These are phyloP conservation scores for Strix occidentalis DNA, from an alignment of 2,797 vertebrate genomes.

Conservation along the genomic window DNA sequence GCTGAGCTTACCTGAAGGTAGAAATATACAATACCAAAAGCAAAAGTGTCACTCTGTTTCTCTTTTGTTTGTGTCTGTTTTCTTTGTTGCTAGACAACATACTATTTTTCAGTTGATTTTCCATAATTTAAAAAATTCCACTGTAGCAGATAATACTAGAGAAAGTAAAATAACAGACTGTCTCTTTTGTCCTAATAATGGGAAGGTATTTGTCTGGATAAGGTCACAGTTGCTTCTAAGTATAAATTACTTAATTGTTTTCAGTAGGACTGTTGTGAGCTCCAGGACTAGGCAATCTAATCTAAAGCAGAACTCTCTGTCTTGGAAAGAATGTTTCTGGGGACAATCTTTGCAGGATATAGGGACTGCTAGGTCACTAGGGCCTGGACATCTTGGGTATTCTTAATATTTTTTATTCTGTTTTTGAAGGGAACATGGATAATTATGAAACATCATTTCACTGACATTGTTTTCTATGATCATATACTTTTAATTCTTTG, in stretches of 20 bases:
- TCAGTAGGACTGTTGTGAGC: constrained; percentile 36
- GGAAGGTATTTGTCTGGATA: constrained; percentile 58
- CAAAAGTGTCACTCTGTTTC: constrained; percentile 1
- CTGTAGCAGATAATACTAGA: constrained; percentile 34
- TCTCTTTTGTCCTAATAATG: constrained; percentile 67
- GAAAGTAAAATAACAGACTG: constrained; percentile 61
- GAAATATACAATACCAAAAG: neutral
- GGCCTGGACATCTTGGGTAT: neutral
- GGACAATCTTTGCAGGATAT: neutral
- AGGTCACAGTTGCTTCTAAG: constrained; percentile 52
- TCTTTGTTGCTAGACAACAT: constrained; percentile 66
- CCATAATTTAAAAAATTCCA: constrained; percentile 57
- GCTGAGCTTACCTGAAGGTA: constrained; percentile 18
- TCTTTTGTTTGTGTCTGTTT: constrained; percentile 63
- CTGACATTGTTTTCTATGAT: neutral
- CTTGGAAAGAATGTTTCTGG: constrained; percentile 1
- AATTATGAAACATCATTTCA: neutral
- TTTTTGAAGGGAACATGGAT: neutral
- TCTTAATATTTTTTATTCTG: neutral
- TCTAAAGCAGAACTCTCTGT: constrained; percentile 27
- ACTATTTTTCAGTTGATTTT: constrained; percentile 62
- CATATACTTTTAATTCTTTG: neutral
- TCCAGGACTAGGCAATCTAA: neutral
- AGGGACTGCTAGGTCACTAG: neutral
- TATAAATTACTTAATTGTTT: constrained; percentile 63